Evolutionary conservation across 2,888 invertebrate species (phyloP).

Genomic region (Sylvicola fuscatus): DNA sequence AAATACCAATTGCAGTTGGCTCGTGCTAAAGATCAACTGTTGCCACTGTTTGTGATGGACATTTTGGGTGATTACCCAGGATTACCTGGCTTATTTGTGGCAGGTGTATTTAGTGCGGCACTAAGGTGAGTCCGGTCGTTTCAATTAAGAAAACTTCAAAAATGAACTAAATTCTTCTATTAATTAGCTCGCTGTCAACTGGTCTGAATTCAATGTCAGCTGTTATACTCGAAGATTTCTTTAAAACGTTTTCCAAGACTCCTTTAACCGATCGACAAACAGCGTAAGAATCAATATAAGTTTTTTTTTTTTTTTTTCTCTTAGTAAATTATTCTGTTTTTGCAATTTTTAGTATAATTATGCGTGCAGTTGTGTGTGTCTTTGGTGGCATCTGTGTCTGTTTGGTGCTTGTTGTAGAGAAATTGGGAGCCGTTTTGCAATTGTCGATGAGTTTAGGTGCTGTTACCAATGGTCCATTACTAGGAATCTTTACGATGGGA

Average conservation of each 20-base stretch:
- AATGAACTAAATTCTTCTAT: no score
- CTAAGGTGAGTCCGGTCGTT: constrained; percentile 48
- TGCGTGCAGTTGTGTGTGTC: constrained; percentile 41
- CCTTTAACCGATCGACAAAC: constrained; percentile 33
- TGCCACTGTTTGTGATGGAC: constrained; percentile 72
- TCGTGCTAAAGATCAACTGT: constrained; percentile 52
- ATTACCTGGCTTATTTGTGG: constrained; percentile 70
- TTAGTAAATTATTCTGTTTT: neutral
- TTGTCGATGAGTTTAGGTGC: constrained; percentile 40
- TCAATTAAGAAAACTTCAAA: no score
- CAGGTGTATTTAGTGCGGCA: constrained; percentile 80
- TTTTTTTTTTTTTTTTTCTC: neutral
- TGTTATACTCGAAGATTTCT: constrained; percentile 49
- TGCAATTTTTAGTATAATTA: constrained; percentile 21
- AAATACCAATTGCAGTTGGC: constrained; percentile 30
- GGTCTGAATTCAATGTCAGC: constrained; percentile 60
- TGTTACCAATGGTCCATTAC: constrained; percentile 42
- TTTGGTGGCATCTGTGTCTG: constrained; percentile 40
- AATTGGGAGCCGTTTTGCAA: constrained; percentile 48
- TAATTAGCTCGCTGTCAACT: constrained; percentile 59
- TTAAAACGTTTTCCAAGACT: constrained; percentile 31
- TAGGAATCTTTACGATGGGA: constrained; percentile 47
- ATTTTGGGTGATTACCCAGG: constrained; percentile 58
- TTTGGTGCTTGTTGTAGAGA: constrained; percentile 40
- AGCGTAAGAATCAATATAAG: constrained; percentile 15